These are phyloP conservation scores for Spizella passerina DNA, from an alignment of 2,797 vertebrate species.

Conservation along the genomic window DNA sequence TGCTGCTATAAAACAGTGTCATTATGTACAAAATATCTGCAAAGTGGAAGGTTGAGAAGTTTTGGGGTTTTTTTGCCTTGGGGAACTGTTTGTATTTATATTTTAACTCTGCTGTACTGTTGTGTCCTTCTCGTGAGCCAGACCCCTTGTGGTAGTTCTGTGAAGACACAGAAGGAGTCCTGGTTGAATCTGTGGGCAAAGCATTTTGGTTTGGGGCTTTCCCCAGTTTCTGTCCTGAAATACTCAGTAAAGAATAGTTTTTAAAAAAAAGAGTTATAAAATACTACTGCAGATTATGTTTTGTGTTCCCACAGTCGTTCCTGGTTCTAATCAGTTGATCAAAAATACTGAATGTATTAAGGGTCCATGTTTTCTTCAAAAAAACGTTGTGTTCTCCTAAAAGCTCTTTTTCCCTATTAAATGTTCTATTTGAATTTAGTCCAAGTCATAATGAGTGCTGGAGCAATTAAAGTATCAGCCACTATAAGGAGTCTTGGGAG, in stretches of 20 bases:
- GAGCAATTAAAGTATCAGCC: constrained; percentile 49
- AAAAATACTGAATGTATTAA: background rate
- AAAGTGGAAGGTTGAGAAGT: background rate
- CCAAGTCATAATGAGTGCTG: constrained; percentile 24
- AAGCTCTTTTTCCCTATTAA: background rate
- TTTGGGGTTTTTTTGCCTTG: background rate
- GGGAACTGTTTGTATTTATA: background rate
- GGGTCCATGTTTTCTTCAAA: background rate
- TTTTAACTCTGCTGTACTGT: background rate
- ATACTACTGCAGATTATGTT: background rate
- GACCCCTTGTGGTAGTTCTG: background rate
- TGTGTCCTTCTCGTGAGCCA: background rate
- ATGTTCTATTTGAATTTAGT: constrained; percentile 25
- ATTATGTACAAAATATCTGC: background rate
- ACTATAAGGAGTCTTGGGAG: constrained; percentile 8
- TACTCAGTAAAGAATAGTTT: background rate
- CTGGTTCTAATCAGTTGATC: background rate
- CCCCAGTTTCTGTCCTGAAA: background rate
- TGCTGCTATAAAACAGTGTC: background rate
- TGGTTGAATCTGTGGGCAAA: background rate
- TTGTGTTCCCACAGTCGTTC: background rate
- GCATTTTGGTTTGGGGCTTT: background rate
- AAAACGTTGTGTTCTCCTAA: background rate
- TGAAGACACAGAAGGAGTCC: background rate
- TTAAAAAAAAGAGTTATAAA: background rate